A percentile compares a stretch with the other conserved stretches of the same genome.
phyloP scores from a whole-genome alignment of 1,140 invertebrate species.

The Meloidogyne floridensis region DNA sequence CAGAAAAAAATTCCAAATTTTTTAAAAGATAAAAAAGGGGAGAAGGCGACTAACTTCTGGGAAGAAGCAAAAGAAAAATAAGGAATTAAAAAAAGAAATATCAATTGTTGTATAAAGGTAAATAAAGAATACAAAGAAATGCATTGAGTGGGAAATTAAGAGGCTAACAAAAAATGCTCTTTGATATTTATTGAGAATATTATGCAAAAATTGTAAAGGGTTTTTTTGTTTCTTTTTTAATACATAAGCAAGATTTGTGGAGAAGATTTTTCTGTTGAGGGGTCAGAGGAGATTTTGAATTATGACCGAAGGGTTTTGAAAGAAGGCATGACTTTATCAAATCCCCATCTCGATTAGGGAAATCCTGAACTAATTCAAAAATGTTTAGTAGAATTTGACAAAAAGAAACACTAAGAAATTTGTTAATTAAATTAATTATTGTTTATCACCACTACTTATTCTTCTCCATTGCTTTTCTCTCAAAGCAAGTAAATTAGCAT shows the following conservation, averaged over 20 bases:
- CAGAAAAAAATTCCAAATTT: neutral
- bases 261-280: too few relatives aligned
- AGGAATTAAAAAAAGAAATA: neutral
- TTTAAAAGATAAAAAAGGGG: neutral
- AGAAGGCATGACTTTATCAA: too few relatives aligned
- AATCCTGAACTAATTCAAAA: neutral
- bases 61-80: neutral
- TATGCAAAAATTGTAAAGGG: neutral
- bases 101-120: neutral
- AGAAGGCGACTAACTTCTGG: constrained; percentile 2
- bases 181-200: neutral
- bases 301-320: too few relatives aligned
- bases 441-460: neutral
- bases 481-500: constrained; percentile 26
- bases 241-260: too few relatives aligned
- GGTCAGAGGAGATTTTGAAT: too few relatives aligned
- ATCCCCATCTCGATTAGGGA: too few relatives aligned
- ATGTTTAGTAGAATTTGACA: neutral
- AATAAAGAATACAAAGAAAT: neutral
- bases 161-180: neutral
- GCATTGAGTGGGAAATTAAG: neutral
- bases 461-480: neutral
- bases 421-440: neutral
- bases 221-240: neutral
- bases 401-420: neutral